Evolutionary conservation across 2,797 vertebrate genomes (phyloP).

Genomic region (Masticophis lateralis): DNA sequence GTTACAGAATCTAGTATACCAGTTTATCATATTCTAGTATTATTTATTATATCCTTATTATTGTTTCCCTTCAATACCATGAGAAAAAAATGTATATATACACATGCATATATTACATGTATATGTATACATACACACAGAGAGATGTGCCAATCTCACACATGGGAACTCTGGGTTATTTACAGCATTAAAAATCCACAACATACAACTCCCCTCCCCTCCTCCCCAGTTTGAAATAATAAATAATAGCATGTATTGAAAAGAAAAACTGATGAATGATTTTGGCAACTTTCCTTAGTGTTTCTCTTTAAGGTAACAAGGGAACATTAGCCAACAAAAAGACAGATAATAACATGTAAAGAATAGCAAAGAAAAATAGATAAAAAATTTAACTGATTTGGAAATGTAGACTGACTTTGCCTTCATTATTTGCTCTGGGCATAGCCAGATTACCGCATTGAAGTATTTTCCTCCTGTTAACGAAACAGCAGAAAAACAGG

Average conservation of each 20-base stretch:
- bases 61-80: too few relatives aligned
- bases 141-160: background rate
- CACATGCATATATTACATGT: too few relatives aligned
- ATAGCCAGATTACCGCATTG: background rate
- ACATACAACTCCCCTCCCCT: background rate
- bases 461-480: background rate
- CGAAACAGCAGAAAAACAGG: background rate
- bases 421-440: background rate
- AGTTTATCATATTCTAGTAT: too few relatives aligned
- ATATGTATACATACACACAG: too few relatives aligned
- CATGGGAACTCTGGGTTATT: background rate
- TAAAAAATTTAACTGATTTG: background rate
- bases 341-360: background rate
- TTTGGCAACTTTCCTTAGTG: background rate
- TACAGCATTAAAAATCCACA: background rate
- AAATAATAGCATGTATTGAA: background rate
- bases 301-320: background rate
- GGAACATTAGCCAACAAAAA: background rate
- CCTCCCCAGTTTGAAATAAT: background rate
- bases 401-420: background rate
- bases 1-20: too few relatives aligned
- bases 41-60: too few relatives aligned
- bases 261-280: background rate
- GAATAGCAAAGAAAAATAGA: background rate
- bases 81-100: too few relatives aligned